Base-by-base conservation (phyloP, 2,888 invertebrate species). In the Hesperia comma region DNA sequence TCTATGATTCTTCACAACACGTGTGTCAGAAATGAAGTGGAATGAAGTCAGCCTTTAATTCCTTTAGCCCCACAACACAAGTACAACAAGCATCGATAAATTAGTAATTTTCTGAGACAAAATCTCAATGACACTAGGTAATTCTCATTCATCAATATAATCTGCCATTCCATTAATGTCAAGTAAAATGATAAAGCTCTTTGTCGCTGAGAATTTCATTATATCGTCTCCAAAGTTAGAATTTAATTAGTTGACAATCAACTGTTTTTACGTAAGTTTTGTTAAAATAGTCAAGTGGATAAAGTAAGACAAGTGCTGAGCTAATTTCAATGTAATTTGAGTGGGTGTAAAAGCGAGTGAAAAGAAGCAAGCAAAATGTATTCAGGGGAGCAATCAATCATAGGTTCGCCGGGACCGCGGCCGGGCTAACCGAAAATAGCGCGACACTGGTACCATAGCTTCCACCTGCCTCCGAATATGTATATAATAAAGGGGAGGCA, bases 371-470 rank as follows among this genome's bases (percentile, higher is more conserved):
- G 41, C 64, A 64, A 64, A 64, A 60, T 60, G 54, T 66, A 71
- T 70, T 69, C 66, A 51, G 32, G 75, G 74, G 72, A 74, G 75
- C 82, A 85, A 88, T 90, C 89, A 87, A 90, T 88, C 90, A 88
- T 84, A 76, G 77, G 74, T 77, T 80, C 82, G 80, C 80, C 79
- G 69, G 73, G 69, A 71, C 80, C 78, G 78, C 80, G 79, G 80
- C 83, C 82, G 79, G 81, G 85, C 82, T 80, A 77, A 83, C 86
- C 90, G 80, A 91, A 92, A 92, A 92, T 91, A 91, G 88, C 87
- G 77, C 84, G 80, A 82, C 83, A 83, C 82, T 81, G 77, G 79
- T 79, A 78, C 77, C 81, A 79, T 80, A 82, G 75, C 84, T 79
- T 80, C 82, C 85, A 86, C 86, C 81, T 83, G 82, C 77, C 74